These are phyloP conservation scores for Psittacula cyanocephala DNA, from an alignment of 2,113 vertebrate species.

Conservation along the genomic window DNA sequence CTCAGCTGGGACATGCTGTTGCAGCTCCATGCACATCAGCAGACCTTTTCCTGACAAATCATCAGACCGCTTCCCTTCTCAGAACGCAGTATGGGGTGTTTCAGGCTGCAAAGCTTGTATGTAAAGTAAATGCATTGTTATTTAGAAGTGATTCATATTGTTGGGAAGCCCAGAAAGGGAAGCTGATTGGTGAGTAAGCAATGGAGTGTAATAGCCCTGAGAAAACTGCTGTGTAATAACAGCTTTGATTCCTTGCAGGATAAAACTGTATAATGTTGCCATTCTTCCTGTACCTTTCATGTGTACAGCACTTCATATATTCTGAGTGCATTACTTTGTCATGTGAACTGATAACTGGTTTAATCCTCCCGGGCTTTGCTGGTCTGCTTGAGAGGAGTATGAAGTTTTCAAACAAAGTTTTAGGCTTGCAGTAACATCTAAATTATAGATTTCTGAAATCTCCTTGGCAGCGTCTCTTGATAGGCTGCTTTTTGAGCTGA, in stretches of 20 bases:
- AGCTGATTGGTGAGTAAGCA: slow-evolving; percentile 39
- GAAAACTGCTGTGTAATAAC: slow-evolving; percentile 27
- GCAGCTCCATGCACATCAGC: not conserved
- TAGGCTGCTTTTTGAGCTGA: slow-evolving; percentile 28
- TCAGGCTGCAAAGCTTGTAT: slow-evolving; percentile 14
- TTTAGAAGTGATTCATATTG: slow-evolving; percentile 39
- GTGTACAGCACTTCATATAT: not conserved
- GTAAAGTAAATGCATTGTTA: slow-evolving; percentile 41
- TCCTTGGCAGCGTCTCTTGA: not conserved
- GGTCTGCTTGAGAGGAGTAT: slow-evolving; percentile 21
- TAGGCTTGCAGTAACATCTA: slow-evolving; percentile 36
- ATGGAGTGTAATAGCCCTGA: slow-evolving; percentile 14
- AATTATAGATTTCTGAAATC: slow-evolving; percentile 28
- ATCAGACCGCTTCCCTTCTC: not conserved
- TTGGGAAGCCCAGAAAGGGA: not conserved
- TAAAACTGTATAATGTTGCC: slow-evolving; percentile 10
- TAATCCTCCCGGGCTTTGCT: slow-evolving; percentile 45
- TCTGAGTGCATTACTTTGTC: slow-evolving; percentile 47
- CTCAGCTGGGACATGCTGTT: not conserved
- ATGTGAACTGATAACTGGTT: slow-evolving; percentile 34
- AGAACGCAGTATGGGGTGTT: not conserved
- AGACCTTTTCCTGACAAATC: not conserved
- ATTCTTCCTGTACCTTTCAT: slow-evolving; percentile 3
- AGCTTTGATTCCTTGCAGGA: slow-evolving; percentile 35
- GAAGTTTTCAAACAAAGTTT: slow-evolving; percentile 64